Percentiles rank a stretch among this genome's conserved stretches.
Conservation (phyloP, 1,140 invertebrate genomes). For the Gryllus bimaculatus region DNA sequence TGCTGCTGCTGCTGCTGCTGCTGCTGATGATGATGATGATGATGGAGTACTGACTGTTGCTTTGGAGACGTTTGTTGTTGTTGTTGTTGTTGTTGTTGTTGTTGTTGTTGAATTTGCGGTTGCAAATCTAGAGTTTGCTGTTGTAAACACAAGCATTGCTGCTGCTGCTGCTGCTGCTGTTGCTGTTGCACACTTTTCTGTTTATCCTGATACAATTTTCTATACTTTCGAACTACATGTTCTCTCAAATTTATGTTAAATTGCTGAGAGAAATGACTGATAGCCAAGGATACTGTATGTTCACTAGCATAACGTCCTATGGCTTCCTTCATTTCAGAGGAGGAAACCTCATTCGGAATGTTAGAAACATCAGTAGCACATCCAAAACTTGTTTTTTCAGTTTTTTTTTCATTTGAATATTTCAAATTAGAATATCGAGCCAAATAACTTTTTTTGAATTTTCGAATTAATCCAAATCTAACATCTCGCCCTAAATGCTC, state of each 20-base stretch:
- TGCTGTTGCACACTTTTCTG: neutral
- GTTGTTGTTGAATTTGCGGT: neutral
- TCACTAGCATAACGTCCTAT: conserved; percentile 31
- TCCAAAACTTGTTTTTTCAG: conserved; percentile 11
- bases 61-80: neutral
- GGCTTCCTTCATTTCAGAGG: conserved; percentile 30
- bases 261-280: conserved; percentile 31
- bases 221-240: conserved; percentile 31
- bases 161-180: neutral
- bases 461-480: conserved; percentile 29
- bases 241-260: conserved; percentile 30
- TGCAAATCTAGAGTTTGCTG: neutral
- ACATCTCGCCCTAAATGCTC: conserved; percentile 28
- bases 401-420: conserved; percentile 9
- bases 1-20: no score
- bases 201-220: conserved; percentile 27
- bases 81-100: neutral
- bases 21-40: neutral
- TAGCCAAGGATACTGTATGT: conserved; percentile 27
- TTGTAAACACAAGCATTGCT: neutral
- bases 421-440: conserved; percentile 24
- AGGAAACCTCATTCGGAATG: conserved; percentile 22
- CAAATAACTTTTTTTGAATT: conserved; percentile 31
- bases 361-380: conserved; percentile 1
- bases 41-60: neutral